Evolutionary conservation across 2,797 vertebrate species (phyloP).

Genomic region (Martes flavigula): DNA sequence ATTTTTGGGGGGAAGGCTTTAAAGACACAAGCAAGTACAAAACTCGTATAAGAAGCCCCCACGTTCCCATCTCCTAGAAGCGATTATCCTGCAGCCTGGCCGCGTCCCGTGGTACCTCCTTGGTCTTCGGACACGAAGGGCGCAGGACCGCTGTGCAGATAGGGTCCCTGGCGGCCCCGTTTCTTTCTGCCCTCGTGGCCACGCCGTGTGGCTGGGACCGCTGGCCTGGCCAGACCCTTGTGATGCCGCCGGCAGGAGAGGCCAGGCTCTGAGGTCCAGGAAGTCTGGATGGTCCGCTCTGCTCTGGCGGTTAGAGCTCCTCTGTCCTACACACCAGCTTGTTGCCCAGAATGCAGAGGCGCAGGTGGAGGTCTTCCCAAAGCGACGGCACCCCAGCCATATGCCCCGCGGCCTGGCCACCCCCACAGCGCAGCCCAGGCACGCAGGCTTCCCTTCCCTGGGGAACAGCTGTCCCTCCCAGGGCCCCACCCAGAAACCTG

Average conservation of each 20-base stretch:
- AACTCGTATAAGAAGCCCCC: neutral
- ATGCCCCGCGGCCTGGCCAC: neutral
- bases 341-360: rapidly evolving
- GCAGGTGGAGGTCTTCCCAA: too few species aligned
- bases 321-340: neutral
- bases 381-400: neutral
- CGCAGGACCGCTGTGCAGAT: neutral
- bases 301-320: neutral
- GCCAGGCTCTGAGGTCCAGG: neutral
- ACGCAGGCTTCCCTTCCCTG: neutral
- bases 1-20: too few species aligned
- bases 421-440: rapidly evolving
- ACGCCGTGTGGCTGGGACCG: neutral
- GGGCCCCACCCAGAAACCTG: too few species aligned
- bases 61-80: neutral
- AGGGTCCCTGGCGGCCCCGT: rapidly evolving
- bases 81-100: neutral
- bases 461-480: rapidly evolving
- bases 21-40: neutral
- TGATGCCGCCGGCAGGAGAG: neutral
- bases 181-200: rapidly evolving
- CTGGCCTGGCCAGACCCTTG: neutral
- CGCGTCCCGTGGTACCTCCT: neutral
- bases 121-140: neutral
- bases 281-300: too few species aligned